Conservation (phyloP, 92 coral and sea anemone genomes). For the Zoanthus sociatus region DNA sequence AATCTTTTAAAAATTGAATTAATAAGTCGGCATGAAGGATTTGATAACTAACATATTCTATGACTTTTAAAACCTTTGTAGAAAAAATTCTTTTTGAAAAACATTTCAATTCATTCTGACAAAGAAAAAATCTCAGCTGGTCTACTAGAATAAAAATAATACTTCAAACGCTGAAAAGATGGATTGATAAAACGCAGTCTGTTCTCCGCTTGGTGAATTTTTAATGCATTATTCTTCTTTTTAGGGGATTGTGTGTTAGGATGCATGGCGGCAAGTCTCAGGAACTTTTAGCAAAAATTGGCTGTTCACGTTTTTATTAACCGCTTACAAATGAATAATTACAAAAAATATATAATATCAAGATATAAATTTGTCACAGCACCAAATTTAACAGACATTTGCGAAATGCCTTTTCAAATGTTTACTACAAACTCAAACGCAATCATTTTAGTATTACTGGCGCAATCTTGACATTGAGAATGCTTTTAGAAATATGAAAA, state of each 20-base stretch:
- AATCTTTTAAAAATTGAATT: not conserved
- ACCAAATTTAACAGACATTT: not conserved
- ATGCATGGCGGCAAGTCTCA: not conserved
- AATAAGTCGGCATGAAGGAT: not conserved
- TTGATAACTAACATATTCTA: no score
- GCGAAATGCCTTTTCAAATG: no score
- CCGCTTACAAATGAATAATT: no score
- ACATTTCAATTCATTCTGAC: not conserved
- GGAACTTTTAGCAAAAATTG: not conserved
- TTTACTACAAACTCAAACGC: no score
- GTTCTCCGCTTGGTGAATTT: not conserved
- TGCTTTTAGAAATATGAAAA: no score
- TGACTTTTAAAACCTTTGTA: not conserved
- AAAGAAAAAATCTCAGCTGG: not conserved
- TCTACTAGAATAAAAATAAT: not conserved
- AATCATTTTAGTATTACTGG: no score
- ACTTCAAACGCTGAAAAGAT: not conserved
- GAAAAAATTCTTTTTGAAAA: not conserved
- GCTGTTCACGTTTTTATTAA: not conserved
- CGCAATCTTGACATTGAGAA: no score
- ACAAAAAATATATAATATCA: not conserved
- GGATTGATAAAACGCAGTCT: not conserved
- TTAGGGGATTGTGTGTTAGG: not conserved
- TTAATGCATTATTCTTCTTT: not conserved
- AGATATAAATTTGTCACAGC: not conserved